Evolutionary conservation across 2,113 vertebrate genomes (phyloP).

Genomic region (Equus quagga): DNA sequence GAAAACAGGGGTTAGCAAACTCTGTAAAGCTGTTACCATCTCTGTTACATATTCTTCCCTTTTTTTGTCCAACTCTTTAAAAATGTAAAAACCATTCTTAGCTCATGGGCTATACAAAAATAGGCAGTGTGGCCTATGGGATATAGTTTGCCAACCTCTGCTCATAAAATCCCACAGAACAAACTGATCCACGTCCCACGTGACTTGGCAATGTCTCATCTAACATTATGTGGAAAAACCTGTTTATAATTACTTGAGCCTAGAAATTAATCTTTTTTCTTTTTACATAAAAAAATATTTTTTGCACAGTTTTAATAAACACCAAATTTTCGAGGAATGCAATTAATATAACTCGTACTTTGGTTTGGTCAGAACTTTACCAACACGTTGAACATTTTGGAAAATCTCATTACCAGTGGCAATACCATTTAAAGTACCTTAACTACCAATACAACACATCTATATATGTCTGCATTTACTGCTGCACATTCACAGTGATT

Average conservation of each 20-base stretch:
- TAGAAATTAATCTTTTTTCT: neutral
- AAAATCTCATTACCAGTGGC: neutral
- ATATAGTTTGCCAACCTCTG: neutral
- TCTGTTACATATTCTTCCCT: neutral
- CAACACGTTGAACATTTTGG: neutral
- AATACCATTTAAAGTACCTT: neutral
- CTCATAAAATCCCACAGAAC: conserved; percentile 32
- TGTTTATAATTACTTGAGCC: neutral
- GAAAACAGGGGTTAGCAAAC: neutral
- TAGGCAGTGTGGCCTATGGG: neutral
- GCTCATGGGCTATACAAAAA: neutral
- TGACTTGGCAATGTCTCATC: neutral
- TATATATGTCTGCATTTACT: neutral
- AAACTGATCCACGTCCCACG: neutral
- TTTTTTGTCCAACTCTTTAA: neutral
- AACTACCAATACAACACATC: neutral
- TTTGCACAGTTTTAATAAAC: conserved; percentile 27
- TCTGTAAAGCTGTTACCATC: neutral
- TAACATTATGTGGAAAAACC: neutral
- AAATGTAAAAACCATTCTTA: neutral
- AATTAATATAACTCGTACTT: neutral
- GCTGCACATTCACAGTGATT: neutral
- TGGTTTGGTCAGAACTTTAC: neutral
- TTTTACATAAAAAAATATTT: neutral
- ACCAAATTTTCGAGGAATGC: neutral